Conservation (phyloP, 2,113 vertebrate genomes). For the Cygnus atratus region DNA sequence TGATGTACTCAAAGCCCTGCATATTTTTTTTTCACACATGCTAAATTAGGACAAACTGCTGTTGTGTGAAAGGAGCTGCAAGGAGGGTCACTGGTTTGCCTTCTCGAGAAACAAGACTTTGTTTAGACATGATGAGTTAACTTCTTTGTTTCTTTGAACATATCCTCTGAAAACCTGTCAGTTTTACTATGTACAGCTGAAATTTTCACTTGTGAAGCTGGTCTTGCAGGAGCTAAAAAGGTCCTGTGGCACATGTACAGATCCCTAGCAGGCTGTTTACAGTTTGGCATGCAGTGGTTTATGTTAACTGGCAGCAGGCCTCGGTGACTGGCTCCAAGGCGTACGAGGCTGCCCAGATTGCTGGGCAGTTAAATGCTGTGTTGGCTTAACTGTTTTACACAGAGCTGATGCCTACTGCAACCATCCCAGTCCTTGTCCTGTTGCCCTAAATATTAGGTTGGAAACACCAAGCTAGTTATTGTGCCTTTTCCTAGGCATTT, state of each 20-base stretch:
- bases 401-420: background rate
- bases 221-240: background rate
- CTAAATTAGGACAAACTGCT: background rate
- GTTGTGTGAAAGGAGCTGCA: background rate
- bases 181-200: background rate
- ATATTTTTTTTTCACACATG: background rate
- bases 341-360: background rate
- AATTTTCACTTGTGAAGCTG: background rate
- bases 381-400: background rate
- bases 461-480: background rate
- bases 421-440: background rate
- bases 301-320: accelerated
- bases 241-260: accelerated
- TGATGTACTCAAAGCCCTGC: background rate
- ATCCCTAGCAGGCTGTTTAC: background rate
- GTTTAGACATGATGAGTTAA: background rate
- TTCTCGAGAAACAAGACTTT: background rate
- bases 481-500: background rate
- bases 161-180: accelerated
- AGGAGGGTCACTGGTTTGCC: background rate
- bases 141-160: background rate
- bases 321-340: background rate
- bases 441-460: background rate
- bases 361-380: background rate
- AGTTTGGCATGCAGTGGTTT: accelerated